Evolutionary conservation across 2,797 vertebrate genomes (phyloP).

Genomic region (Siniperca scherzeri): DNA sequence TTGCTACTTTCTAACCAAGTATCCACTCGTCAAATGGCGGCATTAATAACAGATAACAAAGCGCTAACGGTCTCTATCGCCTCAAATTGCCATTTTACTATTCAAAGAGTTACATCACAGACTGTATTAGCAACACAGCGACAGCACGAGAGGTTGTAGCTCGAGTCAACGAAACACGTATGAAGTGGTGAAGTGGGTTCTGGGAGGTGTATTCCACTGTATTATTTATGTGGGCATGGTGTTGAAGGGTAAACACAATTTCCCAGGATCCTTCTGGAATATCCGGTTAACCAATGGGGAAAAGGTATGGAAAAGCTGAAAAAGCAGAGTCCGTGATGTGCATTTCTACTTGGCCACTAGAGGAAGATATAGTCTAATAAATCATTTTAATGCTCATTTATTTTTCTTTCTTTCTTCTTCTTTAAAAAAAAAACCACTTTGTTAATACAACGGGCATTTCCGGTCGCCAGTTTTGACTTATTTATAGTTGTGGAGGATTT

Average conservation of each 20-base stretch:
- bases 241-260: slow-evolving; percentile 25
- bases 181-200: slow-evolving; percentile 24
- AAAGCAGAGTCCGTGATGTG: neutral
- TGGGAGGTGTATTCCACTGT: slow-evolving; percentile 72
- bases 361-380: slow-evolving; percentile 31
- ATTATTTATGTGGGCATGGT: rapidly evolving
- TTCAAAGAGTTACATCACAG: neutral
- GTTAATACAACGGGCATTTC: neutral
- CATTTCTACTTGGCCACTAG: slow-evolving; percentile 49
- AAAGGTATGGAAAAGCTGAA: neutral
- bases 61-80: neutral
- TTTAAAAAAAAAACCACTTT: neutral
- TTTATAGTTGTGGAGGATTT: neutral
- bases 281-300: slow-evolving; percentile 38
- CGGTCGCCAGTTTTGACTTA: neutral
- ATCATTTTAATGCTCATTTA: rapidly evolving
- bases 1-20: slow-evolving; percentile 13
- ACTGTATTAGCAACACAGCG: slow-evolving; percentile 15
- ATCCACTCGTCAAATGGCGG: neutral
- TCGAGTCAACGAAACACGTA: neutral
- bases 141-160: neutral
- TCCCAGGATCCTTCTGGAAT: slow-evolving; percentile 68
- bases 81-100: neutral
- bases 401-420: too few species aligned
- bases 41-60: neutral